Evolutionary conservation across 2,888 invertebrate genomes (phyloP), one percentile per base, ranked within the genome.

Genomic region (Archips crataeganus): DNA sequence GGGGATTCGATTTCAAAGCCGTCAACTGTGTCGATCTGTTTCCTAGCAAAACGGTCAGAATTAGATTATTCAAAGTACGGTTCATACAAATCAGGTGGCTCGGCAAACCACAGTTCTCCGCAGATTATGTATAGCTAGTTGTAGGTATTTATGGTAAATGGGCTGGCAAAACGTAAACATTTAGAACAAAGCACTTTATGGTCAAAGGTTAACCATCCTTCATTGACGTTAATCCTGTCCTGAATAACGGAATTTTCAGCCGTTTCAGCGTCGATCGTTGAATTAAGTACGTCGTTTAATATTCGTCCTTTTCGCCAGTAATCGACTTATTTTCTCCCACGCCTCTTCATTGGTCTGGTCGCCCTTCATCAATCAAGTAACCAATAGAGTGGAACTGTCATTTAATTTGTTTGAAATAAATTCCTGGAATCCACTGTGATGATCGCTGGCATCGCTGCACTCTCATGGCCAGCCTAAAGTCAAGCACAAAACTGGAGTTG

Each of bases 241-340:
- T 15, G n/a, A 45, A 63, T 63, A 65, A 49, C 15, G 49, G 34
- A 65, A 65, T 49, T 32, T 15, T 11, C 51, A 60, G 23, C 60
- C 34, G 23, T 39, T 15, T 36, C 62, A 42, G 34, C 51, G 42
- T 65, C 51, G 47, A 49, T 64, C n/a, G 49, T 39, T 45, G 34
- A 63, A 63, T 63, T 63, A 63, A 63, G 63, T 63, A 13, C 47
- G 32, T 32, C 23, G 45, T 63, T 63, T 63, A 63, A 63, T 63
- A 34, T 63, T 63, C 63, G 63, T 32, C 63, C 47, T 63, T 45
- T 45, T 45, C 47, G 47, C 32, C 63, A 13, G 23, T 63, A 63
- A 63, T 63, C 47, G 63, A 63, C 47, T 63, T 63, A 63, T 47
- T 47, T 63, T 34, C 45, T 63, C 63, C 32, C 45, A 47, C 63